These are phyloP conservation scores for Maconellicoccus hirsutus DNA, from an alignment of 1,140 invertebrate species.

Conservation along the genomic window DNA sequence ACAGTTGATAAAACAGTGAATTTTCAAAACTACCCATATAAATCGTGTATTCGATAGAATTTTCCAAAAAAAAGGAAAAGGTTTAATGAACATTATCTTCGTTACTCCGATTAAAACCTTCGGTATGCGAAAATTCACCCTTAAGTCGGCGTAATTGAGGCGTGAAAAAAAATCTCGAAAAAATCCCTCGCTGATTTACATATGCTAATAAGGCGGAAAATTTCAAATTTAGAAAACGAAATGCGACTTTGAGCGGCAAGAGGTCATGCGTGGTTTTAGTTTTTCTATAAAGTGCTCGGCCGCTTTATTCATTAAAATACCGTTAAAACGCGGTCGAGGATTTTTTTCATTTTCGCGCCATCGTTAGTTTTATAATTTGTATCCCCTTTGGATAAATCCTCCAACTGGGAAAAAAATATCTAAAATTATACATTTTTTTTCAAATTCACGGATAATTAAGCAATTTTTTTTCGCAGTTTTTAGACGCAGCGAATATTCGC, in stretches of 20 bases:
- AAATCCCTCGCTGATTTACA: conserved; percentile 16
- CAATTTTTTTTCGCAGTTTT: background rate
- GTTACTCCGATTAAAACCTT: no score
- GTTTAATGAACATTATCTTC: no score
- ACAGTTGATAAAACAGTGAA: no score
- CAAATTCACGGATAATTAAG: conserved; percentile 4
- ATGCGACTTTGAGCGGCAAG: background rate
- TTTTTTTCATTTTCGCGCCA: background rate
- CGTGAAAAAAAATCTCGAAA: background rate
- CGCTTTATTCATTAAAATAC: background rate
- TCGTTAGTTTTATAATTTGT: background rate
- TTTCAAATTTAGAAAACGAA: conserved; percentile 15
- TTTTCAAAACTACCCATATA: no score
- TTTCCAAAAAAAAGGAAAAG: no score
- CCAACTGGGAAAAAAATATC: background rate
- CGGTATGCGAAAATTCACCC: no score
- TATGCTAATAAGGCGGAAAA: conserved; percentile 20
- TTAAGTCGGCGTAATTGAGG: conserved; percentile 7
- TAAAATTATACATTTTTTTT: background rate
- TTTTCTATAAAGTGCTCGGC: background rate
- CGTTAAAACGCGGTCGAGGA: background rate
- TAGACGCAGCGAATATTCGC: background rate
- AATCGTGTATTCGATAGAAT: no score
- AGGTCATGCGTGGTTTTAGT: conserved; percentile 11
- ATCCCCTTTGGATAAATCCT: background rate